Percentiles rank a stretch among this genome's conserved stretches.
These are phyloP conservation scores for Lasioglossum albipes DNA, from an alignment of 1,140 invertebrate species.

Conservation along the genomic window DNA sequence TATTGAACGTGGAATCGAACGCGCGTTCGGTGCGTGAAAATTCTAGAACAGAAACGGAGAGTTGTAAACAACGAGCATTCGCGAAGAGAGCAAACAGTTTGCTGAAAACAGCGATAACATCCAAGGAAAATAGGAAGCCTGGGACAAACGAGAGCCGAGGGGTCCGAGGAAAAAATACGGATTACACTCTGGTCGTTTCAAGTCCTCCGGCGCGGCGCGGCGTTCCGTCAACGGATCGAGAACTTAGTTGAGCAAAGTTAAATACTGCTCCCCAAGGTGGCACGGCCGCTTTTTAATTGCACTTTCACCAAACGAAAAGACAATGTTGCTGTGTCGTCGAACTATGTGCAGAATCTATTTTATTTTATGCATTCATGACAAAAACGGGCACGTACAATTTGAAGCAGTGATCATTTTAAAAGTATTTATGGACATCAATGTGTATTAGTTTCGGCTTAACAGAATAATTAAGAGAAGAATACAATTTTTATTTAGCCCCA, in stretches of 20 bases:
- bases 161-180: slow-evolving; percentile 47
- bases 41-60: not conserved
- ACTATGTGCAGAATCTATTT: too few relatives aligned
- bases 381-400: too few relatives aligned
- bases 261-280: slow-evolving; percentile 78
- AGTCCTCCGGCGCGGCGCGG: slow-evolving; percentile 72
- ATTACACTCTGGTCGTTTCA: slow-evolving; percentile 63
- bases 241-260: slow-evolving; percentile 80
- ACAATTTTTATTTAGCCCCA: too few relatives aligned
- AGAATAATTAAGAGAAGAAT: too few relatives aligned
- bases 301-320: slow-evolving; percentile 72
- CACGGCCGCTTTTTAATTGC: slow-evolving; percentile 78
- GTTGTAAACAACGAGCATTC: not conserved
- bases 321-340: not conserved
- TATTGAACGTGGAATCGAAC: not conserved
- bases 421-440: too few relatives aligned
- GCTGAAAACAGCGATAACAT: not conserved
- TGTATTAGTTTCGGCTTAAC: too few relatives aligned
- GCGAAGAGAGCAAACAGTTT: not conserved
- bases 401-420: too few relatives aligned
- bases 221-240: slow-evolving; percentile 73
- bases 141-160: slow-evolving; percentile 24
- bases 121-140: slow-evolving; percentile 5
- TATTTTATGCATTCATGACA: too few relatives aligned
- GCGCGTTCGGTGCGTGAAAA: not conserved